Evolutionary conservation across 2,113 vertebrate species (phyloP), one percentile per base, ranked within the genome.

Genomic region (Sebastes fasciatus): DNA sequence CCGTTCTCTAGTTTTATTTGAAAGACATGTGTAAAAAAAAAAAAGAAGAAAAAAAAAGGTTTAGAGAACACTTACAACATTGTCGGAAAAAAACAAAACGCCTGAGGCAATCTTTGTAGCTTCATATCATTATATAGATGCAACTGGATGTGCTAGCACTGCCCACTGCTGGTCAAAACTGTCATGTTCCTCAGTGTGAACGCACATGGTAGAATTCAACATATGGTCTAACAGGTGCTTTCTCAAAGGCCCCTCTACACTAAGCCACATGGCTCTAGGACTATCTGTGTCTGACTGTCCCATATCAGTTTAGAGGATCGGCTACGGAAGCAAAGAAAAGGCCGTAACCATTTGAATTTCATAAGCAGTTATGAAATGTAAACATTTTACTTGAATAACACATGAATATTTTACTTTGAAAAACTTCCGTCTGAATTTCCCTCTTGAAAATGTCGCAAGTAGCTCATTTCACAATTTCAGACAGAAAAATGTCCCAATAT

Each of bases 1-100:
- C 45, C 5, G 8, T 14, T 60, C 54, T 80, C 26, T 72, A 14
- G 9, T 65, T 79, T 82, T 61, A 81, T 81, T 80, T 55, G 34
- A 71, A 64, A 73, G 61, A 62, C 14, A 16, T 17, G 8, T 51
- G 4, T 49, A 57, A 74, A 5, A 71, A 23, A 70, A 70, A 10
- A 26, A 71, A 52, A 17, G 45, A 13, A 34, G 34, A 34, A 34
- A 40, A 52, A 14, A 42, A 48, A 17, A 65, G 19, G 6, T 26
- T 57, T 7, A 49, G 45, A 68, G 23, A 43, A 51, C 62, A 63
- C 19, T 13, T 71, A 21, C 1, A 54, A 80, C 23, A 66, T 57
- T n/a, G 43, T 21, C 0, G 1, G 9, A 61, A 58, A 54, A 74
- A 63, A 66, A 26, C 4, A 48, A 34, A 8, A 46, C 6, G 42